Evolutionary conservation across 1,140 invertebrate species (phyloP).

Genomic region (Drosophila pseudoobscura): DNA sequence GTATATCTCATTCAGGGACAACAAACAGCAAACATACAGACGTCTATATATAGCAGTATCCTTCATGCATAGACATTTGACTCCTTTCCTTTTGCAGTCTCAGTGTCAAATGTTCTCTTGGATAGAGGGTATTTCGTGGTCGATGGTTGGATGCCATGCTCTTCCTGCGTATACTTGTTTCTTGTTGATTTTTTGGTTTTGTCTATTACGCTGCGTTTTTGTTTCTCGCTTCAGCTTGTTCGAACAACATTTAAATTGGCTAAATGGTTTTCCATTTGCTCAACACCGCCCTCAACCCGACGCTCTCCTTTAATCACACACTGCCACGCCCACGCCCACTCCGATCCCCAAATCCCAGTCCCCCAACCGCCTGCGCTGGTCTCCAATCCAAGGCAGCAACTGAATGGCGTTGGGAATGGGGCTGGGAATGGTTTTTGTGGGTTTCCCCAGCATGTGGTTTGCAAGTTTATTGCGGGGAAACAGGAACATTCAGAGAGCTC

Average conservation of each 20-base stretch:
- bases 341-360: no score
- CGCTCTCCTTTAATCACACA: not conserved
- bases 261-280: slow-evolving; percentile 64
- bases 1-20: no score
- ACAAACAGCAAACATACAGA: no score
- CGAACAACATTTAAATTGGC: slow-evolving; percentile 67
- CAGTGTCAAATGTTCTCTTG: no score
- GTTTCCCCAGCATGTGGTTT: slow-evolving; percentile 10
- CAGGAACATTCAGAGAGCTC: not conserved
- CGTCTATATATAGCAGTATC: no score
- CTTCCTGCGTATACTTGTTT: not conserved
- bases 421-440: slow-evolving; percentile 2
- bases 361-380: no score
- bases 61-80: no score
- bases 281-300: not conserved
- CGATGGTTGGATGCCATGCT: no score
- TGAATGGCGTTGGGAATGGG: not conserved
- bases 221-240: slow-evolving; percentile 32
- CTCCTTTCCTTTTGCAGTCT: no score
- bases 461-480: slow-evolving; percentile 16
- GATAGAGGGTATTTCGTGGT: no score
- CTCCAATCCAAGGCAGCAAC: slow-evolving; percentile 2
- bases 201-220: slow-evolving; percentile 37
- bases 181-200: slow-evolving; percentile 55
- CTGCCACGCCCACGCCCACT: not conserved